Evolutionary conservation across 23 tunicate species (phyloP), one percentile per base, ranked within the genome.

Genomic region (Aplidium turbinatum): DNA sequence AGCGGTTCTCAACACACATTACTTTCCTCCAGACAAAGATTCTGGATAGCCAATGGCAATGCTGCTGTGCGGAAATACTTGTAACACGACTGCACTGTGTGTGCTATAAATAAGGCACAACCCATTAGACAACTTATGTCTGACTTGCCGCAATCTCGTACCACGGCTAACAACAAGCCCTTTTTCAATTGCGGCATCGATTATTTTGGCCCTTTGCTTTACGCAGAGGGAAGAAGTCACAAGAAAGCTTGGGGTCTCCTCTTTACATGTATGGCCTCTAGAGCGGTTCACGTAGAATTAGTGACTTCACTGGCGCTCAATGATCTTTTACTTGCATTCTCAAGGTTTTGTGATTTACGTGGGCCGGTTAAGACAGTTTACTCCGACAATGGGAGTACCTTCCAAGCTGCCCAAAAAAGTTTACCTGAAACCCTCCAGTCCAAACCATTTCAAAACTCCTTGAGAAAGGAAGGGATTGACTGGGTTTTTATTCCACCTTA

Each of bases 161-260:
- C 31, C 11, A 20, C 68, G 5, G 36, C n/a, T 28, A n/a, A 60
- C 38, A 60, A 60, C 7, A 60, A 60, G n/a, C 68, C 68, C 36
- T 60, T 60, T 30, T 16, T 6, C 38, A 28, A 60, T 20, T 6
- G 20, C 6, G 68, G 68, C 11, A 6, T 16, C 7, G 68, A 60
- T 31, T 60, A 60, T 60, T 20, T 60, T 26, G 68, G 68, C 5
- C 68, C 68, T 26, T 20, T 60, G 29, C 4, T 20, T 3, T 60
- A 6, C 68, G n/a, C 5, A 31, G 68, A 60, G n/a, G 68, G 36
- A 4, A 6, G 68, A 60, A 60, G 36, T 31, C 20, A 26, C 7
- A 60, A 20, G n/a, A 60, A 27, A 38, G 68, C n/a, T 29, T 60
- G 68, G 68, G 68, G 68, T 5, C 38, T 60, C 3, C 36, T 60